Evolutionary conservation across 2,113 vertebrate genomes (phyloP), one percentile per base, ranked within the genome.

Genomic region (Pterocles gutturalis): DNA sequence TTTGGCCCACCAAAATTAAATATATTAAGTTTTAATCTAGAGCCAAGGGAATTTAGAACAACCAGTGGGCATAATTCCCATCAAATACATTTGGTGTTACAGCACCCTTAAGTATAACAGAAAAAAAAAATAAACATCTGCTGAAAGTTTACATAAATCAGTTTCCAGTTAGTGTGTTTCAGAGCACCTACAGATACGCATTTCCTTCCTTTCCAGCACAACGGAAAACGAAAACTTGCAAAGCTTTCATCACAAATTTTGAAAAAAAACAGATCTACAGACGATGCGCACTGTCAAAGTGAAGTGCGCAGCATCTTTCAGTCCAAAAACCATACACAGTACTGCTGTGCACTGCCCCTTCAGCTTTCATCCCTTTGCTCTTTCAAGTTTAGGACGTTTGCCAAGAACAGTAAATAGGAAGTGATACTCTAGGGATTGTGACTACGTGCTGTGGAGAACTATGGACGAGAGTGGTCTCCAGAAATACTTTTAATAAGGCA

Each of bases 201-300:
- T 65, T 89, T 93, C 62, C 67, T 78, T 87, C 55, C 69, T 73
- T 80, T 73, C 67, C 33, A 78, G 17, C 26, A 61, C 49, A 87
- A 57, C 7, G 31, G 38, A 57, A 91, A 87, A 78, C 26, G 17
- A 75, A 69, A 87, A 53, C 48, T 24, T 49, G 24, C 41, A 80
- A 80, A 80, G 72, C 26, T 87, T 89, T 77, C 26, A 36, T 64
- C 62, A 55, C 10, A 28, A 87, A 53, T 33, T 14, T 12, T 31
- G 9, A 38, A 64, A 66, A 62, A 85, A 54, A 14, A 0, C 11
- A 36, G 28, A 77, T 18, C 67, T 60, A 51, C 1, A 2, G 58
- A 51, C 26, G 22, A 15, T 1, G 1, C 2, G 5, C 38, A 38
- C 6, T 57, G 46, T 53, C 60, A 73, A 60, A 83, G 62, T 34